Evolutionary conservation across 2,113 vertebrate species (phyloP), one percentile per base, ranked within the genome.

Genomic region (Anoplopoma fimbria): DNA sequence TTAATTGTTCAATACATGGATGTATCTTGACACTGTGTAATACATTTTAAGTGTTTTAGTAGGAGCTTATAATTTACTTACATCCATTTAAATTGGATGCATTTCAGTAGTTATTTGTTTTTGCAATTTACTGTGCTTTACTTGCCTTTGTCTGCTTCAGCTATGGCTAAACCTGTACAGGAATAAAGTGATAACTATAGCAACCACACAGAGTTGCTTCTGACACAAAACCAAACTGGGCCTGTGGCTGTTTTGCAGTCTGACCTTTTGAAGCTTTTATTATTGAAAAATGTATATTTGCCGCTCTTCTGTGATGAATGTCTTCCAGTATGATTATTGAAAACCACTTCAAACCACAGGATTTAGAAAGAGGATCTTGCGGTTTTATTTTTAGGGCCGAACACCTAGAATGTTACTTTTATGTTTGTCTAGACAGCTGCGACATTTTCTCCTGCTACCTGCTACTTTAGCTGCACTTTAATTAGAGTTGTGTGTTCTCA

Each of bases 181-280:
- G 17, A 36, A 36, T 6, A 47, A 13, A 36, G 15, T 17, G n/a
- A 49, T 2, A 47, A 8, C 19, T 69, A 38, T 10, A 23, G n/a
- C 1, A 45, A 49, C 1, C 21, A 3, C 15, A 55, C 45, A 38
- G 58, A 12, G 45, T 9, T 47, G 19, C 4, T 34, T 62, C 33
- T 49, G 10, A 19, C 40, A 33, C 2, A 19, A 19, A 69, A 69
- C 51, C 36, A 21, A n/a, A 62, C 47, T 21, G 38, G 14, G n/a
- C 74, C 38, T 25, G 19, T 40, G 63, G 45, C 47, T 58, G 47
- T 38, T 29, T 19, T 33, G 25, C 8, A 74, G 21, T 82, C 29
- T 69, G 68, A 77, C 79, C 69, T 86, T 78, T 49, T 33, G 42
- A 33, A 36, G 21, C 5, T 69, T 82, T 78, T 14, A 17, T 55